Evolutionary conservation across 2,113 vertebrate genomes (phyloP).

Genomic region (Gnathonemus longibarbis): DNA sequence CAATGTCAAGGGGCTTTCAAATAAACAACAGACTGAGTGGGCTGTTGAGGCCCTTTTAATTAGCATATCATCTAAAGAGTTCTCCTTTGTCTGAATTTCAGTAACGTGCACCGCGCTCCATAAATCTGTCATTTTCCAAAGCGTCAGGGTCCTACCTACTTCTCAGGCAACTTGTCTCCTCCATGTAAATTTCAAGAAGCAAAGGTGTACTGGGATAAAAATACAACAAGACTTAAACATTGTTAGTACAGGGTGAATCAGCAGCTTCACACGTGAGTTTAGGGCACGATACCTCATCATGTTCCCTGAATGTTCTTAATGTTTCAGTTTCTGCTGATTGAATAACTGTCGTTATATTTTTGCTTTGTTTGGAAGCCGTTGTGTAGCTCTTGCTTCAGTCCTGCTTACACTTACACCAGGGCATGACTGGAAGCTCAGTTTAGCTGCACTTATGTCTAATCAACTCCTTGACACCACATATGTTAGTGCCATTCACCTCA

Average conservation of each 20-base stretch:
- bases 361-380: neutral
- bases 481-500: neutral
- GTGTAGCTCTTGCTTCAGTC: neutral
- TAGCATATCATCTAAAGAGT: neutral
- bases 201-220: neutral
- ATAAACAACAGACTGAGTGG: neutral
- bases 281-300: neutral
- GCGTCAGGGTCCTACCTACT: neutral
- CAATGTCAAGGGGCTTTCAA: neutral
- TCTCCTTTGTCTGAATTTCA: neutral
- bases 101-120: neutral
- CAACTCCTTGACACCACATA: neutral
- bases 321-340: neutral
- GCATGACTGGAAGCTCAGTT: neutral
- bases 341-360: neutral
- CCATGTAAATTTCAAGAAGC: neutral
- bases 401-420: neutral
- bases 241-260: neutral
- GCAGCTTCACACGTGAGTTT: neutral
- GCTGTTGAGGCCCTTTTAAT: neutral
- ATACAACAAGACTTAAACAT: neutral
- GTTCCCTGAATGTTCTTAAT: neutral
- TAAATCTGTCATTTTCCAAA: neutral
- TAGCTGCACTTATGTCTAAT: neutral
- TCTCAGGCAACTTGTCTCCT: neutral